Percentiles rank a stretch among this genome's conserved stretches.
These are phyloP conservation scores for Scaptomyza graminum DNA, from an alignment of 1,140 invertebrate species.

Conservation along the genomic window DNA sequence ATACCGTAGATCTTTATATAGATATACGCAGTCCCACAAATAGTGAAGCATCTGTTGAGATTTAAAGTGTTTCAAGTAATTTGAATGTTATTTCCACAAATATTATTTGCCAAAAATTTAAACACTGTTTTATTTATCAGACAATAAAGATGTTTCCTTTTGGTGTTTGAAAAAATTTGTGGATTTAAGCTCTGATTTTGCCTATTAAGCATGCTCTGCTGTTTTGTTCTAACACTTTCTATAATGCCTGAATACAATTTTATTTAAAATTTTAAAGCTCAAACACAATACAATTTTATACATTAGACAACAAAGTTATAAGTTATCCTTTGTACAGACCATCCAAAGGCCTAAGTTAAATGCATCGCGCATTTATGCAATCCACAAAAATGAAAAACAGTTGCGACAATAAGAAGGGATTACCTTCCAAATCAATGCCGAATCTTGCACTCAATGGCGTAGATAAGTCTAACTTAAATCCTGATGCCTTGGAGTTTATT, in stretches of 20 bases:
- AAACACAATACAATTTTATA: not conserved
- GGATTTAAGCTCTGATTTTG: not conserved
- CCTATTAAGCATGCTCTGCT: not conserved
- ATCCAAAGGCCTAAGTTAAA: not conserved
- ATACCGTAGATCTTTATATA: constrained; percentile 57
- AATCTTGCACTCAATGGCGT: not conserved
- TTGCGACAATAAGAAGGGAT: constrained; percentile 7
- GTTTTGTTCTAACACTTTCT: not conserved
- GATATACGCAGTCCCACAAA: constrained; percentile 19
- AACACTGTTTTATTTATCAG: not conserved
- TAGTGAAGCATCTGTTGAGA: not conserved
- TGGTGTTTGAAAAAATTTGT: not conserved
- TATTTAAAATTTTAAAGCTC: not conserved
- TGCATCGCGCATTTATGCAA: not conserved
- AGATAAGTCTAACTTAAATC: constrained; percentile 28
- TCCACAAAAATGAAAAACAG: constrained; percentile 12
- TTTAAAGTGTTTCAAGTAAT: not conserved
- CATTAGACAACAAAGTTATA: not conserved
- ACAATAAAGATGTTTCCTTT: not conserved
- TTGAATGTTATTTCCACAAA: not conserved
- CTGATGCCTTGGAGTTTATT: constrained; percentile 34
- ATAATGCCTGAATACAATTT: not conserved
- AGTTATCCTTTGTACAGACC: not conserved
- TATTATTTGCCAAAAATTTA: not conserved
- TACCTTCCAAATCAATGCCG: constrained; percentile 14